A percentile compares a stretch with the other conserved stretches of the same genome.
phyloP scores from a whole-genome alignment of 2,888 invertebrate species.

The Plagiodera versicolora region DNA sequence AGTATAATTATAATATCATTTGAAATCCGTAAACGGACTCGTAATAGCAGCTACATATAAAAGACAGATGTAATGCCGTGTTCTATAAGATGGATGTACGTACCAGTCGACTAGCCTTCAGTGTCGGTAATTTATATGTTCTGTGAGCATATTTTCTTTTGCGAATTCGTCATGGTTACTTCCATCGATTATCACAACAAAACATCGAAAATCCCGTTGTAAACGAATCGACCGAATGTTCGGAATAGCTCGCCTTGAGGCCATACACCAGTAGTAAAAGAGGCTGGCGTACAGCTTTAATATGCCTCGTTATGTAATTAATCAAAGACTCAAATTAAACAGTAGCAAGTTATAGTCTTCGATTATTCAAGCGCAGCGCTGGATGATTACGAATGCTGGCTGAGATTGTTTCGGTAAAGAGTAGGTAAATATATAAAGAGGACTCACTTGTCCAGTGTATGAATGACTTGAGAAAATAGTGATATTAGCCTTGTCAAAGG shows the following conservation, averaged over 20 bases:
- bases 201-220: conserved; percentile 10
- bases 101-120: too few relatives aligned
- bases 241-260: conserved; percentile 16
- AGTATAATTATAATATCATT: too few relatives aligned
- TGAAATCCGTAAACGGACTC: too few relatives aligned
- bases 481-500: too few relatives aligned
- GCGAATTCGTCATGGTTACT: not conserved
- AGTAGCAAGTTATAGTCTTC: conserved; percentile 45
- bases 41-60: too few relatives aligned
- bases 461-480: too few relatives aligned
- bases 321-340: conserved; percentile 48
- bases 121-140: not conserved
- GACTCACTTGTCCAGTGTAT: too few relatives aligned
- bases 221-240: conserved; percentile 14
- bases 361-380: conserved; percentile 34
- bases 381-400: conserved; percentile 32
- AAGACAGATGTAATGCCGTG: too few relatives aligned
- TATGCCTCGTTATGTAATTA: conserved; percentile 43
- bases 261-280: conserved; percentile 9
- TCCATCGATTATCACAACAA: not conserved
- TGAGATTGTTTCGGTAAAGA: conserved; percentile 38
- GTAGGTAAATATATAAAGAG: too few relatives aligned
- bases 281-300: conserved; percentile 13
- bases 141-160: not conserved
- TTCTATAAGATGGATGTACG: too few relatives aligned